Base-by-base conservation (phyloP, 2,797 vertebrate genomes). In the Typhlichthys subterraneus region DNA sequence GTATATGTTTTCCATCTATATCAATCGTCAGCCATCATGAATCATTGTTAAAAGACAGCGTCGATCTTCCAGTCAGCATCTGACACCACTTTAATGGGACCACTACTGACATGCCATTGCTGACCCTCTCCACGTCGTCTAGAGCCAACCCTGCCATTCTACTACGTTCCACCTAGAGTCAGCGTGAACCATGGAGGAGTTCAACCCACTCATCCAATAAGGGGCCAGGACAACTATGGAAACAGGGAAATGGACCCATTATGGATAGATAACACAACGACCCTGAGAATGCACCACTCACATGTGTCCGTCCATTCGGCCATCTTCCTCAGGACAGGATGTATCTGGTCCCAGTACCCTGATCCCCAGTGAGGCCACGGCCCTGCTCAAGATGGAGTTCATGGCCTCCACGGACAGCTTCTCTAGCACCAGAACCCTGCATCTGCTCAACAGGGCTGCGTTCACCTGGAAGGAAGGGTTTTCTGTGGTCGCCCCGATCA, bases 381-480 rank as follows among this genome's bases (percentile, higher is more conserved):
- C 97, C 68, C 97, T 85, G 82, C 89, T 80, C 84, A 99, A 92
- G 52, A 98, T 99, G 17, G 86, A 93, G 70, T 92, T 88, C 96
- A 99, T 94, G 0, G 96, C 95, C 69, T 96, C 94, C 33, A 94
- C 94, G 0, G 95, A 96, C 53, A 99, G 93, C 81, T 94, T 97
- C 88, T 98, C 95, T 68, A 99, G 91, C 57, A 98, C 97, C 10
- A 99, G 92, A 77, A 99, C 97, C 13, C 94, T 90, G 79, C 97
- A 99, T 0, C 98, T 93, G 88, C 98, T 99, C 75, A 99, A 89
- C 59, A 99, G 90, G 15, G 97, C 98, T 0, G 94, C 90, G 0
- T 98, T 99, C 71, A 99, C 96, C 90, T 99, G 96, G 87, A 99
- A 99, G 64, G 98, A 99, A 38, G 97, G 97, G 80, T 98, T 99